Evolutionary conservation across 2,888 invertebrate genomes (phyloP).

Genomic region (Caenorhabditis becei): DNA sequence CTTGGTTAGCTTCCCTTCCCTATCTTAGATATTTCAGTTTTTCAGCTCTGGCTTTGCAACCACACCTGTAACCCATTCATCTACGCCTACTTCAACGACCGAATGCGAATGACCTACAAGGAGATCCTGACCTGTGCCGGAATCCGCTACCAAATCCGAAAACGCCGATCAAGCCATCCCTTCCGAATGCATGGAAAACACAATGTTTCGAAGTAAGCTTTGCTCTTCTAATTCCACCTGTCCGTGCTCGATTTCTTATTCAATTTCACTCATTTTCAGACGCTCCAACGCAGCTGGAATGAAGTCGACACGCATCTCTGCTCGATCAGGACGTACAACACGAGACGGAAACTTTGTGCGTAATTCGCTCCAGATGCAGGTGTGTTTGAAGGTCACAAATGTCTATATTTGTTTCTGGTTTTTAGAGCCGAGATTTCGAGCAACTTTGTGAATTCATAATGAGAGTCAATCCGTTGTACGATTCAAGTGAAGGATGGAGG

Average conservation of each 20-base stretch:
- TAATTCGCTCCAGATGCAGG: constrained; percentile 77
- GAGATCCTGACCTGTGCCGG: constrained; percentile 76
- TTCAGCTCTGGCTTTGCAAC: constrained; percentile 77
- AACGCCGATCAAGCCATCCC: constrained; percentile 66
- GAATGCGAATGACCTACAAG: constrained; percentile 78
- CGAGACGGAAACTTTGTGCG: constrained; percentile 78
- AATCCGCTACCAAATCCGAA: constrained; percentile 72
- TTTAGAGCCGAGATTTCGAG: constrained; percentile 75
- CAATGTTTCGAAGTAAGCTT: constrained; percentile 63
- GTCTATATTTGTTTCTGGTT: neutral
- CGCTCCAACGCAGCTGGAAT: constrained; percentile 73
- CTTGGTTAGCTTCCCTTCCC: constrained; percentile 56
- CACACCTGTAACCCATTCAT: constrained; percentile 80
- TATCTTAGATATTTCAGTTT: constrained; percentile 1
- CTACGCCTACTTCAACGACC: constrained; percentile 80
- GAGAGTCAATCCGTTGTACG: constrained; percentile 79
- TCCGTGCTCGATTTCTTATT: neutral
- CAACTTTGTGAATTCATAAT: constrained; percentile 80
- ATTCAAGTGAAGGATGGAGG: constrained; percentile 79
- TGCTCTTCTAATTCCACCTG: constrained; percentile 8
- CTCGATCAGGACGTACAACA: constrained; percentile 67
- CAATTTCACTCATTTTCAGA: constrained; percentile 59
- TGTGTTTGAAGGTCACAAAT: constrained; percentile 15
- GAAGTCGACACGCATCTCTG: constrained; percentile 73
- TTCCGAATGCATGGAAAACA: constrained; percentile 69